Evolutionary conservation across 2,113 vertebrate genomes (phyloP), one percentile per base, ranked within the genome.

Genomic region (Oncorhynchus masou): DNA sequence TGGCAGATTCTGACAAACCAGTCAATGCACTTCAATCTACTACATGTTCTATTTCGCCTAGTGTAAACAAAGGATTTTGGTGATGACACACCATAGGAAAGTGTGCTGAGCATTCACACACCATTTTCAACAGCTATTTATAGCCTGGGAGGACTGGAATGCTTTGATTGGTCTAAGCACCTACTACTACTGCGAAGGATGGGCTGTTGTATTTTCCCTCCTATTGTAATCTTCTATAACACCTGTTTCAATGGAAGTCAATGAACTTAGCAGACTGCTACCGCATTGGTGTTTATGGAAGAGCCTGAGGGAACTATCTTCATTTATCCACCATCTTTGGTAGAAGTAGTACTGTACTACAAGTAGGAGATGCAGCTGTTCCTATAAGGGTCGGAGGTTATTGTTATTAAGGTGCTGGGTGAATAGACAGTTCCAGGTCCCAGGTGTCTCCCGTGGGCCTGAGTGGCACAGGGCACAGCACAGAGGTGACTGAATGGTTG

Each of bases 71-170:
- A 81, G 87, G 85, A 86, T 84, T 76, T 80, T 71, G 71, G 73
- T 75, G 79, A 71, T 83, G 88, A 90, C 81, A 83, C 64, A 84
- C 49, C 25, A 81, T 83, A 85, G 86, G 51, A 82, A 76, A 57
- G 73, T 78, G 74, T 76, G 84, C 87, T 80, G 70, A 84, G 85
- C 81, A 65, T 70, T 83, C 79, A 86, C 86, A 90, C 89, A 83
- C 91, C 87, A 89, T 87, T 49, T 75, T 71, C 51, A 31, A 67
- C 57, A 13, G 64, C 90, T 93, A 92, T 93, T 91, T 91, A 81
- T 93, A 92, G 78, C 81, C 71, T 22, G 11, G 80, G 13, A 73
- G 31, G 85, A 39, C 78, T 70, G 80, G 82, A 83, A 84, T 79
- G 86, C 88, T 90, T 91, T 90, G 84, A 91, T 86, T 91, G 76